Evolutionary conservation across 2,797 vertebrate genomes (phyloP).

Genomic region (Notamacropus eugenii): DNA sequence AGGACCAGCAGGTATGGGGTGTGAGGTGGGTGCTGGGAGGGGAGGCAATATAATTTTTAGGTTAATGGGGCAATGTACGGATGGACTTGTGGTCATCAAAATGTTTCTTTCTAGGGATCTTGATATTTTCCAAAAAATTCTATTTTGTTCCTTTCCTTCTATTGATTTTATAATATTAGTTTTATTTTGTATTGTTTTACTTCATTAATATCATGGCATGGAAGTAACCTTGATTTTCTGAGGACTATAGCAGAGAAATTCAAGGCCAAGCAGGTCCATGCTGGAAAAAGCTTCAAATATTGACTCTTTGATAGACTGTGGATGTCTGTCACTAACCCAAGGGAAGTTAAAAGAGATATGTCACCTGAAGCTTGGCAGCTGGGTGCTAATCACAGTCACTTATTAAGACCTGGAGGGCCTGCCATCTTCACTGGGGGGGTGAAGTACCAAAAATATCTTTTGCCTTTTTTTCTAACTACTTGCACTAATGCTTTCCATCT

Average conservation of each 20-base stretch:
- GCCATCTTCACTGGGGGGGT: background rate
- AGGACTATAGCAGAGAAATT: background rate
- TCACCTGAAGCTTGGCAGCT: background rate
- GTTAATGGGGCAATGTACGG: background rate
- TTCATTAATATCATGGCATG: background rate
- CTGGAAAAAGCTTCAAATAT: background rate
- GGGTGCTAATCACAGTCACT: background rate
- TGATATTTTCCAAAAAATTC: background rate
- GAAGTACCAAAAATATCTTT: background rate
- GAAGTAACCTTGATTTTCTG: background rate
- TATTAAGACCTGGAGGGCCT: background rate
- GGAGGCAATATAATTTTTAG: background rate
- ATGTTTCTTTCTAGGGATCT: background rate
- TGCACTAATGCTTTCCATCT: background rate
- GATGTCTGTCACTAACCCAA: background rate
- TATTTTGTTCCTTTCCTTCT: background rate
- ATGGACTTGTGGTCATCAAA: background rate
- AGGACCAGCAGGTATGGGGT: background rate
- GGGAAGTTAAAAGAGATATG: background rate
- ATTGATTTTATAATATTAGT: background rate
- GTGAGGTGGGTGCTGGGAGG: background rate
- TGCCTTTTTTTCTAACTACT: background rate
- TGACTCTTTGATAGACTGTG: background rate
- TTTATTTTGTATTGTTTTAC: background rate
- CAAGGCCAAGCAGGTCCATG: background rate